Percentiles rank a stretch among this genome's conserved stretches.
Conservation (phyloP, 2,113 vertebrate genomes). For the Euleptes europaea region DNA sequence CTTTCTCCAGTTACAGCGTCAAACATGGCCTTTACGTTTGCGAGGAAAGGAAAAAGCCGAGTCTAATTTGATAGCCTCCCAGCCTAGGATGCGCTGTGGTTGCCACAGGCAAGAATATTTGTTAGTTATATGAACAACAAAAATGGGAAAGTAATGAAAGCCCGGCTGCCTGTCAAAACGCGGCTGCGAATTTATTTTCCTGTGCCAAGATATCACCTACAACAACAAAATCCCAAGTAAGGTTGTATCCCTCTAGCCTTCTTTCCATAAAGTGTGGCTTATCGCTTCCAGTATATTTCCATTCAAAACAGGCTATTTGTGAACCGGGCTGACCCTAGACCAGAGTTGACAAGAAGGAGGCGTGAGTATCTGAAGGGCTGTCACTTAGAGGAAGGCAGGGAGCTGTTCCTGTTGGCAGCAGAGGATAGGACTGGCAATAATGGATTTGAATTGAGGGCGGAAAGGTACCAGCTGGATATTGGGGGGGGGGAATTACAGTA, state of each 20-base stretch:
- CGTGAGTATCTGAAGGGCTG: no score
- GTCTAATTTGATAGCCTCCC: not conserved
- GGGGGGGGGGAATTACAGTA: no score
- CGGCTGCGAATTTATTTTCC: not conserved
- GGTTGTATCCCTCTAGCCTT: not conserved
- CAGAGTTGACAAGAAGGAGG: not conserved
- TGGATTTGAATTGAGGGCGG: no score
- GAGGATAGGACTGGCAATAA: no score
- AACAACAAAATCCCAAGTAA: not conserved
- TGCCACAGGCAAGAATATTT: conserved; percentile 11
- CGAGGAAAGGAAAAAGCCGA: not conserved
- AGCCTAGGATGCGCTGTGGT: not conserved
- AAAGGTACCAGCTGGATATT: no score
- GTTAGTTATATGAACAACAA: not conserved
- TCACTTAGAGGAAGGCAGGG: no score
- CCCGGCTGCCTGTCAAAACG: conserved; percentile 5
- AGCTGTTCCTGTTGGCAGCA: no score
- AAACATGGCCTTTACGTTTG: not conserved
- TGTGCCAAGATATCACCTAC: not conserved
- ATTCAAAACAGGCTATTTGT: not conserved
- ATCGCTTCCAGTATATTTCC: not conserved
- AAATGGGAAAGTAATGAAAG: not conserved
- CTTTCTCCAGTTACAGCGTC: not conserved
- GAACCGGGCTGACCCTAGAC: not conserved
- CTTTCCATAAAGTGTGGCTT: not conserved